Evolutionary conservation across 2,797 vertebrate genomes (phyloP).

Genomic region (Melanotaenia boesemani): DNA sequence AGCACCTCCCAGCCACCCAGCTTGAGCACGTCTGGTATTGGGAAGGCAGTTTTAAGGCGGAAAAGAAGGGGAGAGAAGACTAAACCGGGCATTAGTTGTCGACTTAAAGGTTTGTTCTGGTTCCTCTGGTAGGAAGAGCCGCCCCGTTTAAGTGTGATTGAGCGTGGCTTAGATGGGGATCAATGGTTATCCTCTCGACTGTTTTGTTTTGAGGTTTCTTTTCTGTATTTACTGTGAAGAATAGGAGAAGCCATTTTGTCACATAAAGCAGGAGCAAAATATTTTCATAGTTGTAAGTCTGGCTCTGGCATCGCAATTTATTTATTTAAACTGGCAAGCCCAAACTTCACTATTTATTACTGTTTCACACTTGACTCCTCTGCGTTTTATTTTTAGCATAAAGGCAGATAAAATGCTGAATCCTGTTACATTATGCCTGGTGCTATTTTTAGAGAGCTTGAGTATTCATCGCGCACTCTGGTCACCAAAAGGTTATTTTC

Average conservation of each 20-base stretch:
- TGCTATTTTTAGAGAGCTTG: conserved; percentile 12
- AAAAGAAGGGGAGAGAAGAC: conserved; percentile 67
- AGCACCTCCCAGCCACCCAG: conserved; percentile 67
- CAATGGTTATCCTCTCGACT: conserved; percentile 86
- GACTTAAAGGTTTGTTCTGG: conserved; percentile 85
- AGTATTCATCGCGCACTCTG: not conserved
- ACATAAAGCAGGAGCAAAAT: conserved; percentile 75
- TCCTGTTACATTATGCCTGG: not conserved
- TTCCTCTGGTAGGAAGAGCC: conserved; percentile 82
- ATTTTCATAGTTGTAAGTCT: conserved; percentile 73
- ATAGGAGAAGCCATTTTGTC: conserved; percentile 76
- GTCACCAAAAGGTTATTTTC: conserved; percentile 3
- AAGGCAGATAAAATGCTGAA: conserved; percentile 10
- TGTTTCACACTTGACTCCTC: conserved; percentile 32
- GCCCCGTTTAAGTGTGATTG: conserved; percentile 85
- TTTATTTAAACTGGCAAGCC: conserved; percentile 60
- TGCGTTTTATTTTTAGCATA: conserved; percentile 15
- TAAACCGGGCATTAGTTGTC: conserved; percentile 84
- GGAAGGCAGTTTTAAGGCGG: conserved; percentile 67
- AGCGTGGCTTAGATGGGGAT: conserved; percentile 85
- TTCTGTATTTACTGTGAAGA: conserved; percentile 77
- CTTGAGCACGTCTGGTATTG: conserved; percentile 75
- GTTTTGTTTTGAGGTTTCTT: conserved; percentile 83
- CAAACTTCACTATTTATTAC: conserved; percentile 35
- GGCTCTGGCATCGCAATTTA: conserved; percentile 48